Evolutionary conservation across 2,797 vertebrate genomes (phyloP).

Genomic region (Prionace glauca): DNA sequence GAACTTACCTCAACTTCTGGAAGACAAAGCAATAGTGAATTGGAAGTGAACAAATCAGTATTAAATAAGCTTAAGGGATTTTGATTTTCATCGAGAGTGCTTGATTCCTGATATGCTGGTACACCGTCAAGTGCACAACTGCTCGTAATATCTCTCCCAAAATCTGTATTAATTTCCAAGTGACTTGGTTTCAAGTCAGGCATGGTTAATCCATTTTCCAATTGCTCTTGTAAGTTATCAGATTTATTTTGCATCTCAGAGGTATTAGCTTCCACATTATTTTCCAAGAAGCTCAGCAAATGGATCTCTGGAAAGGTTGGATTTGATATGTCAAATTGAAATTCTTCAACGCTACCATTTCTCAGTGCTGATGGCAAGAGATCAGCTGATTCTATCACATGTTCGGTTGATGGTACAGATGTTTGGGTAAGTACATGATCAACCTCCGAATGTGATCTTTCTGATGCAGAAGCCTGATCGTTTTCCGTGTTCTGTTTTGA

Average conservation of each 20-base stretch:
- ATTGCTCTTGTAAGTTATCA: slow-evolving; percentile 51
- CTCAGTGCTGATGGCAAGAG: neutral
- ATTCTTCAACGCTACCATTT: slow-evolving; percentile 40
- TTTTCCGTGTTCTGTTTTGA: slow-evolving; percentile 55
- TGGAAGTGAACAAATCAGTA: slow-evolving; percentile 50
- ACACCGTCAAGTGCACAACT: slow-evolving; percentile 36
- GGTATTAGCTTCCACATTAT: slow-evolving; percentile 59
- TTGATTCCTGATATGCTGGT: slow-evolving; percentile 42
- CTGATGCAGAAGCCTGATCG: slow-evolving; percentile 53
- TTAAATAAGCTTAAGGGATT: slow-evolving; percentile 53
- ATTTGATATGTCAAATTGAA: slow-evolving; percentile 48
- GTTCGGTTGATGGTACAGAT: slow-evolving; percentile 43
- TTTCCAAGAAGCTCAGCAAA: slow-evolving; percentile 66
- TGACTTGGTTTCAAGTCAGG: neutral
- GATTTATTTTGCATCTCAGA: slow-evolving; percentile 51
- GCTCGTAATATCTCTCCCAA: slow-evolving; percentile 40
- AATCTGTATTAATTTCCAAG: slow-evolving; percentile 43
- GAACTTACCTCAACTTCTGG: slow-evolving; percentile 57
- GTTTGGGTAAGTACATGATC: slow-evolving; percentile 46
- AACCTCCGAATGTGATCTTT: slow-evolving; percentile 68
- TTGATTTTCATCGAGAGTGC: slow-evolving; percentile 50
- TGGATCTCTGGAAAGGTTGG: slow-evolving; percentile 59
- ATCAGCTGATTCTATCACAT: slow-evolving; percentile 39
- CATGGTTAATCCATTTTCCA: slow-evolving; percentile 42
- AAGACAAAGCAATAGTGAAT: slow-evolving; percentile 45